Evolutionary conservation across 1,140 invertebrate species (phyloP), one percentile per base, ranked within the genome.

Genomic region (Leptonema lineaticorne): DNA sequence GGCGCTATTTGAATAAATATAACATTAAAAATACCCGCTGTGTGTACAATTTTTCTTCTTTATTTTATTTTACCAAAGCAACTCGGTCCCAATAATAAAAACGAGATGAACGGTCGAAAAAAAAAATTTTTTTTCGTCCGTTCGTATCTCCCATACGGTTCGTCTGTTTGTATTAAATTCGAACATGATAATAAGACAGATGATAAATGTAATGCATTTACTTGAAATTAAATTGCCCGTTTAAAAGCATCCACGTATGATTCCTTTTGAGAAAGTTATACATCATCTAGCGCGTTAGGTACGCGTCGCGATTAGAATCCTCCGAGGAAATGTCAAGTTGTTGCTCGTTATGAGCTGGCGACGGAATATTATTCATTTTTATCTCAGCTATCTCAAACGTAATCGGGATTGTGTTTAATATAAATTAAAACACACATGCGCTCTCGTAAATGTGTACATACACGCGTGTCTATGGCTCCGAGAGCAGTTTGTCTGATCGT

Each of bases 181-280:
- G 45, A 41, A 66, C 57, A 67, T 57, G 37, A 67, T 70, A 66
- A 63, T 67, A 66, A 67, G 69, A 65, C 69, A 59, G 46, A 67
- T 67, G 69, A 70, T 70, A 67, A 70, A 70, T 70, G 64, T 66
- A 70, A 67, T 33, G 58, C 69, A 62, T 69, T 69, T 65, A 69
- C 53, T 30, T 69, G 56, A 66, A 57, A 69, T 64, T 58, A 45
- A 65, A 69, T 60, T 65, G 68, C 48, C 53, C 63, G 29, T 33
- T 28, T 63, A 50, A 18, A 60, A 5, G 16, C n/a, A n/a, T 33
- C 3, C 26, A n/a, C n/a, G n/a, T n/a, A n/a, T n/a, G n/a, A n/a
- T n/a, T n/a, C n/a, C n/a, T n/a, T n/a, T n/a, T n/a, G n/a, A n/a
- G n/a, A n/a, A n/a, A n/a, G n/a, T n/a, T n/a, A n/a, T n/a, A n/a